phyloP scores from a whole-genome alignment of 2,797 vertebrate genomes.

The Bothrops alternatus region DNA sequence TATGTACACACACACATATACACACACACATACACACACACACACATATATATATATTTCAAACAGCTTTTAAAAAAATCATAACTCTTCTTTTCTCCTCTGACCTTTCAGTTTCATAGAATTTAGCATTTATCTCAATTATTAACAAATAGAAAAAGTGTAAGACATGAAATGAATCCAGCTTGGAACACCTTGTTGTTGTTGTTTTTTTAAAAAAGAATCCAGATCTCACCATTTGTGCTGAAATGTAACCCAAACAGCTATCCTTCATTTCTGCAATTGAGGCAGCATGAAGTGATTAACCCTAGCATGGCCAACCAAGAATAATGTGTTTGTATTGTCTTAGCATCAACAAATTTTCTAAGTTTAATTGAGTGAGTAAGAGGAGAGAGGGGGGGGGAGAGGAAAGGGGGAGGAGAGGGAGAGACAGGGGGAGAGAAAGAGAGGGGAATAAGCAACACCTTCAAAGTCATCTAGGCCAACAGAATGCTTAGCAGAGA shows the following conservation, averaged over 20 bases:
- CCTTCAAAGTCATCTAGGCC: slow-evolving; percentile 74
- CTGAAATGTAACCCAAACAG: slow-evolving; percentile 19
- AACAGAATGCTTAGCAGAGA: slow-evolving; percentile 74
- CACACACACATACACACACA: too few relatives aligned
- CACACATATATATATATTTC: background rate
- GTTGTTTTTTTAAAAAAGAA: slow-evolving; percentile 13
- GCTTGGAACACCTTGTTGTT: slow-evolving; percentile 20
- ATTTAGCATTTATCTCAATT: slow-evolving; percentile 64
- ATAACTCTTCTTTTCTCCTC: slow-evolving; percentile 37
- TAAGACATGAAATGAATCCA: slow-evolving; percentile 52
- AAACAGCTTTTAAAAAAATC: background rate
- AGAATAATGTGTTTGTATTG: slow-evolving; percentile 42
- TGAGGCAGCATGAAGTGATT: slow-evolving; percentile 51
- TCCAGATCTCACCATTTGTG: slow-evolving; percentile 22
- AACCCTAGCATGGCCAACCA: slow-evolving; percentile 19
- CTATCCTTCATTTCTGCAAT: slow-evolving; percentile 39
- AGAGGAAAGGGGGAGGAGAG: too few relatives aligned
- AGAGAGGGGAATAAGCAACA: slow-evolving; percentile 32
- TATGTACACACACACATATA: too few relatives aligned
- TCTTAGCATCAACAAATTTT: slow-evolving; percentile 40
- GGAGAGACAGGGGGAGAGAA: slow-evolving; percentile 2
- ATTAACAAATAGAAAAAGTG: slow-evolving; percentile 48
- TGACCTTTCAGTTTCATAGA: slow-evolving; percentile 41
- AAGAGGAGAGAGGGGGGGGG: slow-evolving; percentile 22
- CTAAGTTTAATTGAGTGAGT: slow-evolving; percentile 53